phyloP scores from a whole-genome alignment of 1,140 invertebrate species.

The Drosophila truncata region DNA sequence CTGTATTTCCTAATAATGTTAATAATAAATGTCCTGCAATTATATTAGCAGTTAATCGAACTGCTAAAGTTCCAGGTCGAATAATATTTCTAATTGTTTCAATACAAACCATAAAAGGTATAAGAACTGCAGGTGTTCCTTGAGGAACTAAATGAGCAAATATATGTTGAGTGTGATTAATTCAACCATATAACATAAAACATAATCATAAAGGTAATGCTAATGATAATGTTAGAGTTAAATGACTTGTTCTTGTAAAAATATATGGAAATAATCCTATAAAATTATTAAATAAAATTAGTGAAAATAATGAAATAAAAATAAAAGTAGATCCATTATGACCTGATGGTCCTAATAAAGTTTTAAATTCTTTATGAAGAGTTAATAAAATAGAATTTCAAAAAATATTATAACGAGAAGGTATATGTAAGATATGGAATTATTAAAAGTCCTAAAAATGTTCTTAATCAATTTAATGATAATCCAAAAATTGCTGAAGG shows the following conservation, averaged over 20 bases:
- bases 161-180: conserved; percentile 87
- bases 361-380: conserved; percentile 87
- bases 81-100: conserved; percentile 88
- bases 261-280: conserved; percentile 89
- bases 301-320: conserved; percentile 87
- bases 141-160: conserved; percentile 88
- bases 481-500: conserved; percentile 85
- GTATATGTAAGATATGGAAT: conserved; percentile 85
- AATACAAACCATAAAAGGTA: conserved; percentile 87
- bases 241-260: conserved; percentile 88
- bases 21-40: conserved; percentile 88
- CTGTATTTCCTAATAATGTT: conserved; percentile 82
- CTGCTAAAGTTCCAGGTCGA: conserved; percentile 88
- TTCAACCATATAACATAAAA: conserved; percentile 88
- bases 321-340: conserved; percentile 86
- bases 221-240: conserved; percentile 86
- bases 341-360: conserved; percentile 81
- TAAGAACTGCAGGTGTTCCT: conserved; percentile 87
- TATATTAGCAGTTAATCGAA: conserved; percentile 90
- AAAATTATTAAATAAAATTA: conserved; percentile 88
- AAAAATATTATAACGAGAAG: conserved; percentile 85
- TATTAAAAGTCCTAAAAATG: conserved; percentile 85
- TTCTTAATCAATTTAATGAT: conserved; percentile 87
- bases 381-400: conserved; percentile 85
- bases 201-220: conserved; percentile 87